Base-by-base conservation (phyloP, 2,888 invertebrate genomes). In the Omphaloscelis lunosa region DNA sequence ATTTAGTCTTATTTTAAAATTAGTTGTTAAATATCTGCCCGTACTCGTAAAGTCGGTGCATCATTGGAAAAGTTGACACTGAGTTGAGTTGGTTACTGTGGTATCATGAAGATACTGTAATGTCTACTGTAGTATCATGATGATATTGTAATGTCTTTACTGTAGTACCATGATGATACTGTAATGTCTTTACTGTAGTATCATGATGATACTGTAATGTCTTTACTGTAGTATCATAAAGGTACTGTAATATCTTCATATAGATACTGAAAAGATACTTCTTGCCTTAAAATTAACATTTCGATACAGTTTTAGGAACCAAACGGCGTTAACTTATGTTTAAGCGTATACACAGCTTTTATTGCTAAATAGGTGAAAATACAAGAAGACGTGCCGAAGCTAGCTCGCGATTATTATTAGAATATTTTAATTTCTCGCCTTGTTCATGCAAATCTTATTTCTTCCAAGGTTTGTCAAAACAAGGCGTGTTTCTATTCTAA, bases 281-380 rank as follows among this genome's bases (percentile, higher is more conserved):
- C 78, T 75, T 83, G 83, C 86, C 39, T 78, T 78, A 63, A 84
- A 86, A 79, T 63, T n/a, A n/a, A 69, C 72, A 58, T 72, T 62
- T 83, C 70, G 68, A 75, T 67, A 66, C 48, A 79, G 65, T 71
- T 61, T 76, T 69, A 72, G 75, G 72, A 86, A 86, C 78, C 58
- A 75, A 85, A 80, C 75, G 76, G 75, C 78, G 65, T 71, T 75
- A 71, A 85, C 79, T 83, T 85, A 84, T 77, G 61, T 12, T 82
- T 83, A 84, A 82, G 87, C 87, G 83, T 88, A 88, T 87, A 87
- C 82, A 88, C 80, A 88, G 89, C 87, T 79, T 65, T 62, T 86
- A 79, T 82, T 77, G 75, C 79, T 83, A 81, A 78, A 45, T 70
- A 77, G 61, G 82, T 82, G 75, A 83, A 85, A 62, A 76, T 63